Conservation (phyloP, 2,797 vertebrate genomes). For the Fistularia commersonii region DNA sequence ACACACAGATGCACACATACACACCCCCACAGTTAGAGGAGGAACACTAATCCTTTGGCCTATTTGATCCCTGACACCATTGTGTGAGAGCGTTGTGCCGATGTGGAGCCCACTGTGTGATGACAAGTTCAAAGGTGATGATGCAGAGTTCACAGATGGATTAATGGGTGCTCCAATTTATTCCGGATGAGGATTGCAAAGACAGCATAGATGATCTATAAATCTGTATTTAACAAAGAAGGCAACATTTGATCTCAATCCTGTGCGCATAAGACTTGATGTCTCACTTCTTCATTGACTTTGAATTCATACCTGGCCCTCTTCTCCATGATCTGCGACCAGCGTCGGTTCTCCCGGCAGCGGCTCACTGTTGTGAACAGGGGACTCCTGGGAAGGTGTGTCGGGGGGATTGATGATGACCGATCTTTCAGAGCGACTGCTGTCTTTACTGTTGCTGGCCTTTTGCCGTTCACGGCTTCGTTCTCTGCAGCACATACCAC, state of each 20-base stretch:
- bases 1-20: not conserved
- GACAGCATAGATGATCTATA: conserved; percentile 3
- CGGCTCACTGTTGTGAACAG: conserved; percentile 75
- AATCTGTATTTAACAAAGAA: too few species aligned
- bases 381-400: conserved; percentile 66
- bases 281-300: not conserved
- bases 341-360: conserved; percentile 71
- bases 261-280: too few species aligned
- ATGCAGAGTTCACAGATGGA: conserved; percentile 33
- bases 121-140: conserved; percentile 43
- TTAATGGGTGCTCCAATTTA: conserved; percentile 29
- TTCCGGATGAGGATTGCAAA: conserved; percentile 20
- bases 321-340: conserved; percentile 54
- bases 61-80: conserved; percentile 50
- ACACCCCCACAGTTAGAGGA: conserved; percentile 18
- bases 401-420: conserved; percentile 86
- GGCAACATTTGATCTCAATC: too few species aligned
- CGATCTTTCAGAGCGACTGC: conserved; percentile 83
- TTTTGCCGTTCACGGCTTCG: conserved; percentile 87
- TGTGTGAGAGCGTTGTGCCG: conserved; percentile 24
- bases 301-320: conserved; percentile 54
- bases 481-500: conserved; percentile 54
- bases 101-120: conserved; percentile 50
- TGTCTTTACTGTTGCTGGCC: conserved; percentile 83
- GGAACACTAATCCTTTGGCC: conserved; percentile 55